Percentiles rank a stretch among this genome's conserved stretches.
Conservation (phyloP, 2,888 invertebrate genomes). For the Marasmarcha lunaedactyla region DNA sequence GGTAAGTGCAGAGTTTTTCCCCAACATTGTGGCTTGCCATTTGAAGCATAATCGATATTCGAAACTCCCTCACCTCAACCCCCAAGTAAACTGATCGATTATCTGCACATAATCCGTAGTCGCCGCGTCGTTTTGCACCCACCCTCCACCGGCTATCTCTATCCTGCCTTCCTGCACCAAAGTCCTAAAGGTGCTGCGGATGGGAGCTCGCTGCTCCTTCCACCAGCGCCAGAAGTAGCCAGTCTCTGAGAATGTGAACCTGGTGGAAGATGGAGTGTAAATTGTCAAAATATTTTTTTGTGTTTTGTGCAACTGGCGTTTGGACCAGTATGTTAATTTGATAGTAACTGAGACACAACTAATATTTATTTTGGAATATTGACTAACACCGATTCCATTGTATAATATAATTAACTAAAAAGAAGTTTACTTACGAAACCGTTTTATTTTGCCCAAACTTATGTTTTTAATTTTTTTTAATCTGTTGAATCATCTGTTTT, state of each 20-base stretch:
- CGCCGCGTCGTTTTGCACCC: constrained; percentile 73
- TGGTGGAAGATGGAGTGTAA: constrained; percentile 20
- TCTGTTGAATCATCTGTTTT: no score
- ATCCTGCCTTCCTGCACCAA: constrained; percentile 72
- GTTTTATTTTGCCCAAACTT: no score
- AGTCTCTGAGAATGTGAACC: constrained; percentile 86
- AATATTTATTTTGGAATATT: no score
- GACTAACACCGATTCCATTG: no score
- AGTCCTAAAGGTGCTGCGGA: constrained; percentile 60
- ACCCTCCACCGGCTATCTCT: constrained; percentile 73
- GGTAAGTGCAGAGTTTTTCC: no score
- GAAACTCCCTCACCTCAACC: constrained; percentile 75
- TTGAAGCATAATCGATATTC: no score
- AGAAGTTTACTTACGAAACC: no score
- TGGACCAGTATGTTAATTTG: neutral
- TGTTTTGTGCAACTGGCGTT: no score
- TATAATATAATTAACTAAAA: no score
- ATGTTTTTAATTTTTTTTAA: no score
- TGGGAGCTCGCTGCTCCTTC: constrained; percentile 72
- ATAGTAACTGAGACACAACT: neutral
- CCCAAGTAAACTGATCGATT: constrained; percentile 79
- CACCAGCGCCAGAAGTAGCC: constrained; percentile 88
- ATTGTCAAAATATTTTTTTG: no score
- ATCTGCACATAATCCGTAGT: constrained; percentile 76
- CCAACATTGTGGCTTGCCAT: no score